phyloP scores from a whole-genome alignment of 2,888 invertebrate species.

The Troglohyphantes excavatus region DNA sequence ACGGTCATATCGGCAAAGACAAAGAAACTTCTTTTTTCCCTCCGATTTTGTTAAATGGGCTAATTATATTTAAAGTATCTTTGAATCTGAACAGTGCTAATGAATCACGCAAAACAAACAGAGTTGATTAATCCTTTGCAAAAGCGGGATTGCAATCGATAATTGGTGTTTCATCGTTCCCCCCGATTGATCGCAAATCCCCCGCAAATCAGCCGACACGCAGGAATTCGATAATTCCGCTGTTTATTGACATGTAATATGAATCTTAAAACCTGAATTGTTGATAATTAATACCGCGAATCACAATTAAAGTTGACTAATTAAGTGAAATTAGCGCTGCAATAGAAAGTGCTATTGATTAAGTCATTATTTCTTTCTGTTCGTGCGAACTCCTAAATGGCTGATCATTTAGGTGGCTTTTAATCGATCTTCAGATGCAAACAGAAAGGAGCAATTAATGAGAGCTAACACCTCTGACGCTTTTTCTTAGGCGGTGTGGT shows the following conservation, averaged over 20 bases:
- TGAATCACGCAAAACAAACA: slow-evolving; percentile 77
- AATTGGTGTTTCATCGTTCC: slow-evolving; percentile 77
- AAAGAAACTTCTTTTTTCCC: slow-evolving; percentile 61
- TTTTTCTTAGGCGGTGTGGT: slow-evolving; percentile 70
- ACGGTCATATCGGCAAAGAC: slow-evolving; percentile 66
- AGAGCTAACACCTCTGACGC: slow-evolving; percentile 73
- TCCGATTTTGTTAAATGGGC: slow-evolving; percentile 72
- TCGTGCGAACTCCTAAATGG: slow-evolving; percentile 73
- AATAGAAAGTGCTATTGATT: slow-evolving; percentile 78
- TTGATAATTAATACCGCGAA: slow-evolving; percentile 78
- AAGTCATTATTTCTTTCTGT: slow-evolving; percentile 78
- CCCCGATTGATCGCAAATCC: slow-evolving; percentile 65
- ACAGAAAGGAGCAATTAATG: slow-evolving; percentile 78
- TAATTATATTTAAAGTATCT: slow-evolving; percentile 79
- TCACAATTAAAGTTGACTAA: slow-evolving; percentile 79
- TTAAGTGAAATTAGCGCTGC: slow-evolving; percentile 78
- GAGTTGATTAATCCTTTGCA: slow-evolving; percentile 74
- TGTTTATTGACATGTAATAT: slow-evolving; percentile 78
- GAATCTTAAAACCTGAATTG: slow-evolving; percentile 78
- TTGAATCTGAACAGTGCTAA: slow-evolving; percentile 76
- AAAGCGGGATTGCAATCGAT: slow-evolving; percentile 67
- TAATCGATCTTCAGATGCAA: slow-evolving; percentile 77
- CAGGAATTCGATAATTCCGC: slow-evolving; percentile 77
- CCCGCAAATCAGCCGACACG: slow-evolving; percentile 73
- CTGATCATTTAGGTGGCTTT: slow-evolving; percentile 77